Base-by-base conservation (phyloP, 2,888 invertebrate genomes). In the Meghimatium bilineatum region DNA sequence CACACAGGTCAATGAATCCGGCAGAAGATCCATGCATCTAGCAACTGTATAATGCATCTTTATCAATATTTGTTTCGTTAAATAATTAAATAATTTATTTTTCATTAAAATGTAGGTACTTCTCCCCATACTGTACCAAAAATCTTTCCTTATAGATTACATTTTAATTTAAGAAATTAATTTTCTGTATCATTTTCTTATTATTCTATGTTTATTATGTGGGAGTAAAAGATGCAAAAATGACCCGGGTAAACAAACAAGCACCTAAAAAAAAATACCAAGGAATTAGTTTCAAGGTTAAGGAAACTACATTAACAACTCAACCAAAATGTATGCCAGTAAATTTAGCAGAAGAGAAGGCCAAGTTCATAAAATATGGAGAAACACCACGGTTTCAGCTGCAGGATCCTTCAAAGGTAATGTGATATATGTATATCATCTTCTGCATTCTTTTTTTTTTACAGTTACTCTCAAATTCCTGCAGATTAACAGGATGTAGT, bases 301-400 rank as follows among this genome's bases (percentile, higher is more conserved):
- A 86, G 44, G 82, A 84, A 77, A 80, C 84, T 32, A 34, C 77
- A 34, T 32, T 84, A 26, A 79, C 74, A 66, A 79, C 76, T 5
- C 84, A 83, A 23, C 76, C 83, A 6, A 23, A 60, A 44, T 75
- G 77, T 32, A 67, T 82, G 44, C 92, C 92, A 32, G 87, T 89
- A n/a, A 93, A 93, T 86, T 86, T 91, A 10, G 89, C 91, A 49
- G 91, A 92, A 83, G 91, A 92, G 84, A 93, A 93, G 80, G 89
- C 91, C 80, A 87, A 89, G 20, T 93, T 93, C 85, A 87, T 93
- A 10, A 87, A 87, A n/a, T 88, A 86, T 80, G 93, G 93, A 1
- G 90, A 90, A 78, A 87, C 90, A 10, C 93, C 93, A 14, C 87
- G 90, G 49, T 92, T 93, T 86, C 85, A 87, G 44, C 87, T 90